These are phyloP conservation scores for Endotricha flammealis DNA, from an alignment of 2,888 invertebrate species.

Conservation along the genomic window DNA sequence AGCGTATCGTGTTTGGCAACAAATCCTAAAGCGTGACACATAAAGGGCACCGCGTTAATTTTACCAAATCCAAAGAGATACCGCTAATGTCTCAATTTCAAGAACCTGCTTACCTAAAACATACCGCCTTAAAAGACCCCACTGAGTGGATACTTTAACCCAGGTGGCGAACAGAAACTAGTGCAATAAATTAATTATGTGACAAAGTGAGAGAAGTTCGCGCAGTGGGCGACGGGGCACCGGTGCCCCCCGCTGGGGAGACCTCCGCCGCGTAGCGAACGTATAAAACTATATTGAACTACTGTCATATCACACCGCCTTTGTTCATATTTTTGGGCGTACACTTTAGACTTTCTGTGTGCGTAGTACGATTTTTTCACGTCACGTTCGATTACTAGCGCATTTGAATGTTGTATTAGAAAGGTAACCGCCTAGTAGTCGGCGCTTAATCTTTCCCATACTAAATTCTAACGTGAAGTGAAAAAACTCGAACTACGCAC, in stretches of 20 bases:
- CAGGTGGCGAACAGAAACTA: slow-evolving; percentile 44
- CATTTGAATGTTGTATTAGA: no score
- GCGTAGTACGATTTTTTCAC: no score
- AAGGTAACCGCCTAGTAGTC: no score
- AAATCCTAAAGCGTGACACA: slow-evolving; percentile 47
- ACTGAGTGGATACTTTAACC: slow-evolving; percentile 35
- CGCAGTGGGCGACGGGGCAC: slow-evolving; percentile 51
- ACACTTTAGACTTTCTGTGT: slow-evolving; percentile 45
- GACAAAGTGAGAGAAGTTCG: slow-evolving; percentile 64
- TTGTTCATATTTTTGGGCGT: slow-evolving; percentile 62
- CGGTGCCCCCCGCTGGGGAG: slow-evolving; percentile 56
- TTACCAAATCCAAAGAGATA: slow-evolving; percentile 34
- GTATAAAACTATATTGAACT: slow-evolving; percentile 37
- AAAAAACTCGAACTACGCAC: no score
- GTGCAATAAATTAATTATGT: slow-evolving; percentile 75
- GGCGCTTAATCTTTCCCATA: no score
- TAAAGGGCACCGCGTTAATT: slow-evolving; percentile 53
- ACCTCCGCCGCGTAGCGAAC: slow-evolving; percentile 55
- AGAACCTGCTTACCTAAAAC: slow-evolving; percentile 66
- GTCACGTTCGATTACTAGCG: no score
- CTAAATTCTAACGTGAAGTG: no score
- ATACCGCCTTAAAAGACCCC: slow-evolving; percentile 57
- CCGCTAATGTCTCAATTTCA: slow-evolving; percentile 71
- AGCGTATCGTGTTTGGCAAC: slow-evolving; percentile 20
- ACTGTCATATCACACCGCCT: slow-evolving; percentile 62